phyloP scores from a whole-genome alignment of 2,113 vertebrate species.

The Myotis yumanensis region DNA sequence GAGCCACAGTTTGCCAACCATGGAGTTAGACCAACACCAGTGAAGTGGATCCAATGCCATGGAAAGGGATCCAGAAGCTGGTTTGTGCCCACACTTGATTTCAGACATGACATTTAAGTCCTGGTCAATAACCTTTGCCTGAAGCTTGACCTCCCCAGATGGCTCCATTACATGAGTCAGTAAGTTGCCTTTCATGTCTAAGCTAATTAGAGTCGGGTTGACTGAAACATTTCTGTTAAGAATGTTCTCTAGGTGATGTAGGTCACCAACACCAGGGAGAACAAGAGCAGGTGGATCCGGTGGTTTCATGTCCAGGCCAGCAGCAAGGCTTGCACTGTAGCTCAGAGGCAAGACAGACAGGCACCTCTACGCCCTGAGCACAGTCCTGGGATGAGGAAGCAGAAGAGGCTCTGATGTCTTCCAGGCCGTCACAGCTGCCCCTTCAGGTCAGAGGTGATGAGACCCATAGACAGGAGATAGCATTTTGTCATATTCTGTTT shows the following conservation, averaged over 20 bases:
- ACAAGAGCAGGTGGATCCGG: not conserved
- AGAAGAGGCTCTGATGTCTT: not conserved
- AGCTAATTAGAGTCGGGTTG: not conserved
- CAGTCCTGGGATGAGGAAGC: not conserved
- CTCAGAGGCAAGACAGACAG: not conserved
- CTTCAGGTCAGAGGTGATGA: slow-evolving; percentile 89
- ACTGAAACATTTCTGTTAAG: not conserved
- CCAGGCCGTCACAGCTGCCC: not conserved
- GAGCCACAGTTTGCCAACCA: no score
- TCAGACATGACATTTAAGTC: not conserved
- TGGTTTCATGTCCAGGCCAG: not conserved
- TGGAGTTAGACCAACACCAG: not conserved
- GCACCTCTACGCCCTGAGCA: not conserved
- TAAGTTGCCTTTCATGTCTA: not conserved
- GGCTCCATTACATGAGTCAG: not conserved
- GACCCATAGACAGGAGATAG: slow-evolving; percentile 84
- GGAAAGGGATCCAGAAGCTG: not conserved
- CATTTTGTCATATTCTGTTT: slow-evolving; percentile 99
- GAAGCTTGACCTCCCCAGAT: not conserved
- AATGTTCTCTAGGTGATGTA: not conserved
- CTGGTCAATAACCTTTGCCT: not conserved
- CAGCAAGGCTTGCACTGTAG: not conserved
- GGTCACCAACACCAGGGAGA: not conserved
- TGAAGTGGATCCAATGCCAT: not conserved
- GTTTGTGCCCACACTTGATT: not conserved